Base-by-base conservation (phyloP, 37 sponge, comb jelly and placozoan genomes). In the Aphrocallistes beatrix region DNA sequence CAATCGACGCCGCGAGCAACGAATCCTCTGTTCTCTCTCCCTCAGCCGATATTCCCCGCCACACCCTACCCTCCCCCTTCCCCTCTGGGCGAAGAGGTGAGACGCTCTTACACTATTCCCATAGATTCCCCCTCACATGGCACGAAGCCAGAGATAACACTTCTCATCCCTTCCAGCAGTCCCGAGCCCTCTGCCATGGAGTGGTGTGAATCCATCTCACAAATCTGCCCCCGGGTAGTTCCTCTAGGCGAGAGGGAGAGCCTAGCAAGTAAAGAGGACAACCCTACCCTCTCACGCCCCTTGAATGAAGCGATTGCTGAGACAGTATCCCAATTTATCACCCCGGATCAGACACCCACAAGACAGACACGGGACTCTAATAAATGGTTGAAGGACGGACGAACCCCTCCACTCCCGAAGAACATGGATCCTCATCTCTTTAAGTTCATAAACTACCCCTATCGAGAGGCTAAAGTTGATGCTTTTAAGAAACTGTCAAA, bases 401-500 rank as follows among this genome's bases (percentile, higher is more conserved):
- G n/a, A 30, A 60, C 75, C 75, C 75, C 75, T 3, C 75, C 75
- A 3, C 75, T 60, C 75, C 75, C 75, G 6, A 60, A 60, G 34
- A 30, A 30, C 75, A 60, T 60, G 75, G 75, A 60, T 13, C 8
- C 75, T 19, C 25, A 30, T 30, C 75, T 60, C 75, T 60, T 32
- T 30, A 60, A 19, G 34, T 13, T 60, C 75, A 60, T 60, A 30
- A 60, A 60, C 75, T 60, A 60, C 34, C 75, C 75, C 34, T 60
- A 60, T 30, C 10, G 75, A 13, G 17, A 60, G 75, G 10, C 75
- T 13, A 60, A 60, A 13, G 75, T 60, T 6, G n/a, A 60, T 13
- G 75, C 75, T 21, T 60, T 60, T 60, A 60, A 60, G 75, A 60
- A 60, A 60, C n/a, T 60, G 75, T 60, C 75, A 60, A 60, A 60